phyloP scores from a whole-genome alignment of 1,140 invertebrate genomes.

The Microplitis demolitor region DNA sequence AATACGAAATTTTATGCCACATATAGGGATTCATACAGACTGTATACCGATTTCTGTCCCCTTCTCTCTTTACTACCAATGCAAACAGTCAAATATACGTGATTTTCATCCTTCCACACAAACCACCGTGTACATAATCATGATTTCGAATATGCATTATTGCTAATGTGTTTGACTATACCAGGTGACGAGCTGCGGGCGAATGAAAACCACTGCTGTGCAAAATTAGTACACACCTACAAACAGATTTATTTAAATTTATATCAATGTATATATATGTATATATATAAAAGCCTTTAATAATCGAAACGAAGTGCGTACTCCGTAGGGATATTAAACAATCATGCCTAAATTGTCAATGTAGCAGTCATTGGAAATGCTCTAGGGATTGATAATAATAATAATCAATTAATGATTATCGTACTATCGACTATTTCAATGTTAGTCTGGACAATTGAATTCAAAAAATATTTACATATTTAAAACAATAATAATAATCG shows the following conservation, averaged over 20 bases:
- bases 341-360: too few relatives aligned
- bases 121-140: conserved; percentile 27
- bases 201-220: neutral
- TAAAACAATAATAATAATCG: neutral
- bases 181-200: neutral
- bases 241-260: neutral
- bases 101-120: neutral
- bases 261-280: neutral
- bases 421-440: neutral
- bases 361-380: too few relatives aligned
- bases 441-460: neutral
- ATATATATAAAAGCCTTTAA: too few relatives aligned
- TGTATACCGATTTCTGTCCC: neutral
- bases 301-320: too few relatives aligned
- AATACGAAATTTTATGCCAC: conserved; percentile 4
- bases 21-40: neutral
- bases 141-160: conserved; percentile 37
- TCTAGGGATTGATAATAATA: neutral
- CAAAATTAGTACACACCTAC: neutral
- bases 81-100: conserved; percentile 4
- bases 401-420: neutral
- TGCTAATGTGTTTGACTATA: conserved; percentile 30
- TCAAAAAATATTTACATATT: neutral
- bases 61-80: neutral
- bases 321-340: too few relatives aligned